Base-by-base conservation (phyloP, 1,140 invertebrate species). In the Bombus superbus region DNA sequence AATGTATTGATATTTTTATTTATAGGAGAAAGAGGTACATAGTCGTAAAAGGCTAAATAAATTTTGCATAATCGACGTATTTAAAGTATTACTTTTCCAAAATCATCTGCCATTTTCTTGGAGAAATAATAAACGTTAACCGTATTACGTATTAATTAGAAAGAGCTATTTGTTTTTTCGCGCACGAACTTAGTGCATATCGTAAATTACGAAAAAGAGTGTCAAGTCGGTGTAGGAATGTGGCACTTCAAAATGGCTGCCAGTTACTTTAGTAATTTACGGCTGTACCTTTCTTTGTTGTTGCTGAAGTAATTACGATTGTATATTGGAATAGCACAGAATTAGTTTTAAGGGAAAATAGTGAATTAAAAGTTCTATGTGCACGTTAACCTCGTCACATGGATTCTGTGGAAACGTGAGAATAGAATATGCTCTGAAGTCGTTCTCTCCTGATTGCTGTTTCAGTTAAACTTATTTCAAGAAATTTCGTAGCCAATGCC, bases 221-320 rank as follows among this genome's bases (percentile, higher is more conserved):
- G 94, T 94, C 93, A 94, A 94, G 92, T 94, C 92, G 90, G 92
- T 91, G 89, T 91, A 95, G 94, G 95, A 95, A 95, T 95, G 95
- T 95, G 94, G 94, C 95, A 95, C 94, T 95, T 95, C 95, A 96
- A 96, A 95, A 96, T 96, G 95, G 95, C 95, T 94, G 94, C 95
- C 93, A 95, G 94, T 95, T 94, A 94, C 94, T 95, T 94, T 95
- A 93, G 93, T 95, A 95, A 95, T 95, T 95, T 95, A 95, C 94
- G 93, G 94, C 94, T 93, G 93, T 94, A 92, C 94, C 92, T 93
- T 93, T 94, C 95, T 95, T 95, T 95, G 94, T 95, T 95, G 94
- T 95, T 92, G 93, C 87, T 90, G 90, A 91, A 92, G 91, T 94
- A 93, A 95, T 94, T 86, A 86, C 82, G 72, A 59, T 76, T 88